A percentile compares a stretch with the other conserved stretches of the same genome.
Conservation (phyloP, 2,113 vertebrate species). For the Actinemys pallida region DNA sequence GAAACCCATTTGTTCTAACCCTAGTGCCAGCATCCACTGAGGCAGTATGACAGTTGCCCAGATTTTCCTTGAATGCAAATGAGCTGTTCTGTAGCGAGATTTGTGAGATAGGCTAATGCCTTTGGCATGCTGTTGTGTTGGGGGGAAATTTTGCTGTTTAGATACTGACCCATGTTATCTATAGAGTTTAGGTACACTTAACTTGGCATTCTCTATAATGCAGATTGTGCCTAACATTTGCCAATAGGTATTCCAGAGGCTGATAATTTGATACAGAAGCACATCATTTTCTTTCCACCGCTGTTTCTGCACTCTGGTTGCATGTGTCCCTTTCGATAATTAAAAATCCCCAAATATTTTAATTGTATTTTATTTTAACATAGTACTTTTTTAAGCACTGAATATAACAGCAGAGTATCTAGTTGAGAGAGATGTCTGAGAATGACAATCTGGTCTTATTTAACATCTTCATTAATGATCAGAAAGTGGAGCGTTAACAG, state of each 20-base stretch:
- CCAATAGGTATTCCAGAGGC: background rate
- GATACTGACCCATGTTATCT: background rate
- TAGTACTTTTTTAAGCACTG: accelerated
- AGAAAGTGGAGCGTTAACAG: background rate
- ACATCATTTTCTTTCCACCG: background rate
- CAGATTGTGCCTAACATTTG: background rate
- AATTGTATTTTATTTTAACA: background rate
- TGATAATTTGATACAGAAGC: background rate
- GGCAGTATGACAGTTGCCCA: accelerated
- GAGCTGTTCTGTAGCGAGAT: background rate
- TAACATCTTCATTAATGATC: background rate
- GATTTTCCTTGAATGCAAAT: accelerated
- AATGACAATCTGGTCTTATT: background rate
- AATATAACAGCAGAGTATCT: background rate
- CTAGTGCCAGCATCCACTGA: accelerated
- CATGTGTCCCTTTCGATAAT: background rate
- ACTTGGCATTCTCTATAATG: background rate
- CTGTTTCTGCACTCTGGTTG: background rate
- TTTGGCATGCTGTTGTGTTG: background rate
- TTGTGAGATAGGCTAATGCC: accelerated
- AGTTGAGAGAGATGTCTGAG: background rate
- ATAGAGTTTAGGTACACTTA: background rate
- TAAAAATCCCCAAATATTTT: background rate
- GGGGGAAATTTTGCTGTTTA: background rate
- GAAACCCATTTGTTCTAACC: accelerated